Percentiles rank a stretch among this genome's conserved stretches.
These are phyloP conservation scores for Hecatera dysodea DNA, from an alignment of 2,888 invertebrate species.

Conservation along the genomic window DNA sequence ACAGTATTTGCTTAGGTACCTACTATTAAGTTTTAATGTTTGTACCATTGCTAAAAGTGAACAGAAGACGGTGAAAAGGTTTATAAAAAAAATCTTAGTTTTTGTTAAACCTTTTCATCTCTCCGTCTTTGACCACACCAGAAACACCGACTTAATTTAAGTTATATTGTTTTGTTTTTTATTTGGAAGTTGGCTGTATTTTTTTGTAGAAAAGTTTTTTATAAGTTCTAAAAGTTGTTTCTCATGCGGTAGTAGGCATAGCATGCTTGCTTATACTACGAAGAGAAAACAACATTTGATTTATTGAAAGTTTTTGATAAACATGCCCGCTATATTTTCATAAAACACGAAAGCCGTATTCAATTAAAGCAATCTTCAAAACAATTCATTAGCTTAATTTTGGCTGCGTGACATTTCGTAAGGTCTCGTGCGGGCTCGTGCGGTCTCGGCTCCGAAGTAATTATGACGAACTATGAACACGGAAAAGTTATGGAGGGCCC, in stretches of 20 bases:
- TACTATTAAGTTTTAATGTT: no score
- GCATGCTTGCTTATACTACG: not conserved
- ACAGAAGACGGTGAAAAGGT: no score
- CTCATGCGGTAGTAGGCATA: not conserved
- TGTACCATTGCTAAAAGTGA: no score
- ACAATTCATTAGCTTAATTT: slow-evolving; percentile 53
- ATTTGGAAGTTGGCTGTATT: no score
- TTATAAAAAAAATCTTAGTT: no score
- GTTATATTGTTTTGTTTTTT: no score
- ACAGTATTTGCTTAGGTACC: no score
- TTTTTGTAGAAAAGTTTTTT: no score
- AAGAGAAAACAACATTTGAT: not conserved
- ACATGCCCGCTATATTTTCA: slow-evolving; percentile 17
- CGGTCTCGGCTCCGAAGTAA: slow-evolving; percentile 12
- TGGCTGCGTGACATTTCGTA: slow-evolving; percentile 50
- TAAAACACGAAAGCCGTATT: slow-evolving; percentile 36
- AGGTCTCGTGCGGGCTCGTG: slow-evolving; percentile 28
- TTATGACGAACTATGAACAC: slow-evolving; percentile 57
- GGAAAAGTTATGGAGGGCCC: slow-evolving; percentile 31
- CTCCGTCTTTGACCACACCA: no score
- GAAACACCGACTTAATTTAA: no score
- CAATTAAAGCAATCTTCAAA: slow-evolving; percentile 53
- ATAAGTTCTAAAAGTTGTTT: no score
- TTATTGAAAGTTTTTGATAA: not conserved
- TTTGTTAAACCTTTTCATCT: no score